Conservation (phyloP, 2,888 invertebrate genomes). For the Acronicta leporina region DNA sequence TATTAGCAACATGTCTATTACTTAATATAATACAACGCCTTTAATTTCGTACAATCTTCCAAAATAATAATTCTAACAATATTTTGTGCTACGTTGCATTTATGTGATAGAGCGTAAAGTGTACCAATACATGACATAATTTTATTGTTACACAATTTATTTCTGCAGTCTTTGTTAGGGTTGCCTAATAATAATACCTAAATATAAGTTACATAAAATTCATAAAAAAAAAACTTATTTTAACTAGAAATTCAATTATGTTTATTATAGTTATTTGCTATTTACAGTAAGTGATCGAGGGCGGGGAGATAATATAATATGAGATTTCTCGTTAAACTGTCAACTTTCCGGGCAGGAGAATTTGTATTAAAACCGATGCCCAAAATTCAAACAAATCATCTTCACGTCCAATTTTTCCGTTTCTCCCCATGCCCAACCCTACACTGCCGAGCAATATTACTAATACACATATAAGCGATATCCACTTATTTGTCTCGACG, state of each 20-base stretch:
- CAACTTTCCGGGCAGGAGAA: not conserved
- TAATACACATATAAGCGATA: conserved; percentile 75
- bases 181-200: too few relatives aligned
- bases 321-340: not conserved
- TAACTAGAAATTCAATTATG: not conserved
- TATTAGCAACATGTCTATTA: too few relatives aligned
- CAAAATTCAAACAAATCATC: conserved; percentile 32
- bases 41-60: too few relatives aligned
- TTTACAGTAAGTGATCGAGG: too few relatives aligned
- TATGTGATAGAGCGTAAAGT: conserved; percentile 31
- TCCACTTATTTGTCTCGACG: conserved; percentile 81
- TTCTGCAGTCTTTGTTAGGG: conserved; percentile 37
- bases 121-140: conserved; percentile 37
- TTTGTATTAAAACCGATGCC: not conserved
- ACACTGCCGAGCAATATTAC: conserved; percentile 61
- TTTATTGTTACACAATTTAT: conserved; percentile 44
- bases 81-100: conserved; percentile 18
- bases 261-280: not conserved
- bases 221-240: not conserved
- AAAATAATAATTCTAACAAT: not conserved
- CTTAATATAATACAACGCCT: too few relatives aligned
- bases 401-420: conserved; percentile 21
- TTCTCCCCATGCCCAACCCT: conserved; percentile 39
- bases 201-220: too few relatives aligned
- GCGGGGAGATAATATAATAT: not conserved